These are phyloP conservation scores for Molorchus minor DNA, from an alignment of 2,888 invertebrate genomes.

Conservation along the genomic window DNA sequence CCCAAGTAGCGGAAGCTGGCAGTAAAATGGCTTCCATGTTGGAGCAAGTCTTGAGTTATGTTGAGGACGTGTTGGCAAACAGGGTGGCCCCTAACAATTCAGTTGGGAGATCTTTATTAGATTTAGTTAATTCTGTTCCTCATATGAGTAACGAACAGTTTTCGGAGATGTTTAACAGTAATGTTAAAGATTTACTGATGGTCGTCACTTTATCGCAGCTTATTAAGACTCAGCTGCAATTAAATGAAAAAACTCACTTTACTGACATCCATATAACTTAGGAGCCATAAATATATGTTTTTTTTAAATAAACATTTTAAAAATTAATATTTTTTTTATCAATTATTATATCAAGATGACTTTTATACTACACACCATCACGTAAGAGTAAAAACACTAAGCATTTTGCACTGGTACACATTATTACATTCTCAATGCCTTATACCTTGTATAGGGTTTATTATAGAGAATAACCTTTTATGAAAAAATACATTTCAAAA, in stretches of 20 bases:
- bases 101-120: conserved; percentile 88
- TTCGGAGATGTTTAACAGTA: conserved; percentile 94
- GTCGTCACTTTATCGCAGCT: conserved; percentile 95
- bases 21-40: conserved; percentile 78
- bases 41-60: conserved; percentile 83
- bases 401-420: no score
- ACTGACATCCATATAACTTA: conserved; percentile 76
- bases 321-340: no score
- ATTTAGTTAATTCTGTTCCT: conserved; percentile 91
- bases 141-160: conserved; percentile 91
- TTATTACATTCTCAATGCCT: no score
- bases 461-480: no score
- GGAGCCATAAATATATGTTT: no score
- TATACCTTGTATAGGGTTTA: no score
- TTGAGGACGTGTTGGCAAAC: conserved; percentile 90
- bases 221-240: conserved; percentile 93
- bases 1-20: conserved; percentile 89
- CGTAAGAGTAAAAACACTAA: no score
- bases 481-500: no score
- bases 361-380: no score
- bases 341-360: no score
- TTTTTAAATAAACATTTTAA: no score
- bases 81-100: conserved; percentile 82
- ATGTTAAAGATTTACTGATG: conserved; percentile 97
- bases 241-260: conserved; percentile 96